Conservation (phyloP, 1,140 invertebrate species). For the Aphidius ervi region DNA sequence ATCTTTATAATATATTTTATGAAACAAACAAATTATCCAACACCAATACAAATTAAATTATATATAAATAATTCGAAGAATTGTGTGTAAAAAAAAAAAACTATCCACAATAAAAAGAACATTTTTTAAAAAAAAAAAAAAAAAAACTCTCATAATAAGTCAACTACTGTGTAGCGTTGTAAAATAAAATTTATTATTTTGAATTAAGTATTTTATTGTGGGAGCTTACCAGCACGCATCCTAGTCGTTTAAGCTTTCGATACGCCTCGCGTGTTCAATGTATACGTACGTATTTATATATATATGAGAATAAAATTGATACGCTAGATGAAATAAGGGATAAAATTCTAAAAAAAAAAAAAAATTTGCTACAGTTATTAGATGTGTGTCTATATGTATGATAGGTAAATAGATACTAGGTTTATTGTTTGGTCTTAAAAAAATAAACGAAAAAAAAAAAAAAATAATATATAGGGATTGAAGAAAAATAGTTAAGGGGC, state of each 20-base stretch:
- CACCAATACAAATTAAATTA: too few relatives aligned
- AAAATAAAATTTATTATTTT: background rate
- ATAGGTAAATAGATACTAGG: too few relatives aligned
- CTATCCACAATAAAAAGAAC: background rate
- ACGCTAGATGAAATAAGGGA: background rate
- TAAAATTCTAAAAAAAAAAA: background rate
- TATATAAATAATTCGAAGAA: too few relatives aligned
- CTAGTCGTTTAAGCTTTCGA: slow-evolving; percentile 16
- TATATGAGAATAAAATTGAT: slow-evolving; percentile 16
- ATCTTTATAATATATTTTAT: too few relatives aligned
- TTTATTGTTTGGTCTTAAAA: background rate
- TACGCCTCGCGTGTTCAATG: slow-evolving; percentile 13
- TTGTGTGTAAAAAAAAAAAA: background rate
- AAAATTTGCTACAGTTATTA: background rate
- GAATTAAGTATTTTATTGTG: slow-evolving; percentile 15
- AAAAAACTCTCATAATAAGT: background rate
- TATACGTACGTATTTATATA: background rate
- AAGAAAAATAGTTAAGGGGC: slow-evolving; percentile 1
- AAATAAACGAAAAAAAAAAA: background rate
- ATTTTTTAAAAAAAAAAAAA: background rate
- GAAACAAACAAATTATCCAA: too few relatives aligned
- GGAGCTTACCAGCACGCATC: slow-evolving; percentile 15
- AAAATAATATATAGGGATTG: background rate
- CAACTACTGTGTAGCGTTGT: too few relatives aligned
- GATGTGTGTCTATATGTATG: too few relatives aligned